Conservation (phyloP, 2,797 vertebrate genomes). For the Gadopsis marmoratus region DNA sequence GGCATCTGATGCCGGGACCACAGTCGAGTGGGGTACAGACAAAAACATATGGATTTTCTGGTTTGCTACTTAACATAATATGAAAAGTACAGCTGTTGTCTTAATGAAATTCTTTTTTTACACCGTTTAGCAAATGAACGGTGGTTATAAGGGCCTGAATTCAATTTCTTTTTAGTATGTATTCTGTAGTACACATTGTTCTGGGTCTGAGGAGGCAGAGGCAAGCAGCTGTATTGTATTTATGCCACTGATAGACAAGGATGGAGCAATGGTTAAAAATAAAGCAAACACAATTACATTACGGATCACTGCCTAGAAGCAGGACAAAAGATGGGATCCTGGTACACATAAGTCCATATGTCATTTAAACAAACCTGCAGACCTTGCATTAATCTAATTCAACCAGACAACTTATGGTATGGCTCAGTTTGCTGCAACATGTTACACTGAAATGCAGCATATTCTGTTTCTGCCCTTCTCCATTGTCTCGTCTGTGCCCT, state of each 20-base stretch:
- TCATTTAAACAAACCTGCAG: slow-evolving; percentile 17
- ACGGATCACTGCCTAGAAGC: slow-evolving; percentile 16
- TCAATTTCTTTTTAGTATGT: not conserved
- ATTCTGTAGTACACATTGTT: not conserved
- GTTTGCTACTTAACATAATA: slow-evolving; percentile 6
- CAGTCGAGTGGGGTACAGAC: too few relatives aligned
- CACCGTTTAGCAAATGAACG: not conserved
- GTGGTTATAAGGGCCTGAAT: not conserved
- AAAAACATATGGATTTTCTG: not conserved
- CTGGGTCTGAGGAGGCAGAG: not conserved
- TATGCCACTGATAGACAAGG: slow-evolving; percentile 5
- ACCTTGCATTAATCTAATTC: not conserved
- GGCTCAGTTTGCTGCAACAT: slow-evolving; percentile 7
- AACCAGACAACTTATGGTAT: slow-evolving; percentile 9
- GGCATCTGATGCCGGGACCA: slow-evolving; percentile 1
- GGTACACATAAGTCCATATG: too few relatives aligned
- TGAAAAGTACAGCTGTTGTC: not conserved
- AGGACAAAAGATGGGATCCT: not conserved
- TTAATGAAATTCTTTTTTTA: not conserved
- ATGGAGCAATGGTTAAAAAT: slow-evolving; percentile 20
- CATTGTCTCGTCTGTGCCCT: not conserved
- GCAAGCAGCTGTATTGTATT: slow-evolving; percentile 10
- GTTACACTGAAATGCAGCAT: slow-evolving; percentile 7
- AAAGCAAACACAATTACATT: slow-evolving; percentile 5
- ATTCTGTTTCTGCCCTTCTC: not conserved